Conservation (phyloP, 2,888 invertebrate species). For the Sthenelais limicola region DNA sequence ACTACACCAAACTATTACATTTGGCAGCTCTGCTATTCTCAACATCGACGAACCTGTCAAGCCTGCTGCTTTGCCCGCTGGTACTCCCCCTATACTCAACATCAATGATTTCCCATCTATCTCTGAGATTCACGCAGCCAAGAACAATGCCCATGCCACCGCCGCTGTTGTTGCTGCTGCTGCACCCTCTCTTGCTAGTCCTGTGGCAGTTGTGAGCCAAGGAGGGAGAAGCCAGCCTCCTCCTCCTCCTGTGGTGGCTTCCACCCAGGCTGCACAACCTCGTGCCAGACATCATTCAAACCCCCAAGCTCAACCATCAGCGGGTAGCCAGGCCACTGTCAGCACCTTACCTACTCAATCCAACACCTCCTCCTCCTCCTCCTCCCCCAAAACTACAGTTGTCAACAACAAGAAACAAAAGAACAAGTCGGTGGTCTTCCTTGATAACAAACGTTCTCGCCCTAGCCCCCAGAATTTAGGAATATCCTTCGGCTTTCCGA, state of each 20-base stretch:
- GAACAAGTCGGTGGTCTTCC: slow-evolving; percentile 57
- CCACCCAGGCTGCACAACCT: not conserved
- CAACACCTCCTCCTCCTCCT: slow-evolving; percentile 2
- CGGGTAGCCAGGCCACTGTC: not conserved
- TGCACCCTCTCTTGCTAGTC: too few relatives aligned
- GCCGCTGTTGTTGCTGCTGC: too few relatives aligned
- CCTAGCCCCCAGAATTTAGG: slow-evolving; percentile 57
- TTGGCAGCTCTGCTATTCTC: too few relatives aligned
- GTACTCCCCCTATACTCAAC: not conserved
- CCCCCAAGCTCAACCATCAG: not conserved
- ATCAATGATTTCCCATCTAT: not conserved
- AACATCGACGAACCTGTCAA: too few relatives aligned
- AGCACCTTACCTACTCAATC: not conserved
- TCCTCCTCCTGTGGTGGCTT: not conserved
- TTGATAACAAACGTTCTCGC: slow-evolving; percentile 59
- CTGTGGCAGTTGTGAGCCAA: slow-evolving; percentile 1
- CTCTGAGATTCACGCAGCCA: slow-evolving; percentile 8
- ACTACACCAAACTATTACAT: too few relatives aligned
- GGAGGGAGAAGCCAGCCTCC: not conserved
- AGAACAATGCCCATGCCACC: not conserved
- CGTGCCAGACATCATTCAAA: slow-evolving; percentile 9
- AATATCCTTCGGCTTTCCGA: slow-evolving; percentile 64
- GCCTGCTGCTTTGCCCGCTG: not conserved
- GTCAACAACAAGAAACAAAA: slow-evolving; percentile 36
- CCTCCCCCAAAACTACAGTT: not conserved